Percentiles rank a stretch among this genome's conserved stretches.
phyloP scores from a whole-genome alignment of 2,888 invertebrate genomes.

The Xanthorhoe spadicearia region DNA sequence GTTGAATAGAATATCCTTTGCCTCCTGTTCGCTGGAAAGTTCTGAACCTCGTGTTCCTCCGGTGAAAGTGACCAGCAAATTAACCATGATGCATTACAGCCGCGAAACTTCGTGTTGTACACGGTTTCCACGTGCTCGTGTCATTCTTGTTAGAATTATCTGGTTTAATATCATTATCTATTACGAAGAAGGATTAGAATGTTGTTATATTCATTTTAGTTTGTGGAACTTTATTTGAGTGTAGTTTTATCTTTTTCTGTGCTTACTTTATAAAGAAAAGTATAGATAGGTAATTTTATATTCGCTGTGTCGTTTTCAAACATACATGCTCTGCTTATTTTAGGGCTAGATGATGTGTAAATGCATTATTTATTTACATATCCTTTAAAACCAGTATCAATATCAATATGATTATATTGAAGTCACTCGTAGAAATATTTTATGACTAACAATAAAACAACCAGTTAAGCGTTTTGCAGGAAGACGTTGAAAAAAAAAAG shows the following conservation, averaged over 20 bases:
- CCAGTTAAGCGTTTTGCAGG: background rate
- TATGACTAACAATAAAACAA: background rate
- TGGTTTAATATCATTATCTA: background rate
- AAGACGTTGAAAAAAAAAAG: background rate
- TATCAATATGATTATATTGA: background rate
- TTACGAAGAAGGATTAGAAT: background rate
- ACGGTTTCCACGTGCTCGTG: constrained; percentile 11
- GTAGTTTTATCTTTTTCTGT: no score
- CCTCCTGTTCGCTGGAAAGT: constrained; percentile 47
- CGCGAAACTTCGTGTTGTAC: constrained; percentile 22
- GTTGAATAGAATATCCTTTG: constrained; percentile 33
- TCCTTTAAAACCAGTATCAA: no score
- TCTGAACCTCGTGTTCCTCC: constrained; percentile 47
- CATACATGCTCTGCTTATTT: no score
- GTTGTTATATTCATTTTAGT: no score
- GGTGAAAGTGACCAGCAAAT: constrained; percentile 58
- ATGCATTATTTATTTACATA: no score
- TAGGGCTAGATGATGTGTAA: no score
- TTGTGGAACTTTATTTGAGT: no score
- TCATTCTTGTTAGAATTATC: constrained; percentile 11
- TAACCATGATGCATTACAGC: constrained; percentile 47
- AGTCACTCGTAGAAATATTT: background rate
- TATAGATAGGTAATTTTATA: no score
- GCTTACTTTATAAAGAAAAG: no score
- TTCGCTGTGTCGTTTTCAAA: no score